phyloP scores from a whole-genome alignment of 2,113 vertebrate genomes.

The Myiozetetes cayanensis region DNA sequence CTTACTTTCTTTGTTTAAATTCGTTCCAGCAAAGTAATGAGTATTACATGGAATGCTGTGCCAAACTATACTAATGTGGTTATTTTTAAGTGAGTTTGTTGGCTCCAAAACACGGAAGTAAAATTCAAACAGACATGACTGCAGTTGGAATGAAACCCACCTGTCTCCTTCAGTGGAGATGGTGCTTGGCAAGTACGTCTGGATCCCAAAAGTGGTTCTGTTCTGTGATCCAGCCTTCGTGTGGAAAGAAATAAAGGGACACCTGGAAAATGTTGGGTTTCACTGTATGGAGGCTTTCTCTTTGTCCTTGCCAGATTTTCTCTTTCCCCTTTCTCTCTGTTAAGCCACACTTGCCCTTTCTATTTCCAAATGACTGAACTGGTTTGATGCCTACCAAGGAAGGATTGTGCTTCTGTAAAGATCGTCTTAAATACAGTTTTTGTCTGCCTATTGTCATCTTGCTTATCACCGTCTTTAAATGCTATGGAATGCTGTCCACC shows the following conservation, averaged over 20 bases:
- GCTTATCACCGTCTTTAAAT: neutral
- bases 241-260: neutral
- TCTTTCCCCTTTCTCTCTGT: neutral
- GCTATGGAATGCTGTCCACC: neutral
- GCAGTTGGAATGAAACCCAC: neutral
- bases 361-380: neutral
- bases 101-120: neutral
- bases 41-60: neutral
- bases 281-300: neutral
- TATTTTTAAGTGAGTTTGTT: neutral
- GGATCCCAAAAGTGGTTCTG: neutral
- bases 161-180: neutral
- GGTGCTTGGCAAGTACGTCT: neutral
- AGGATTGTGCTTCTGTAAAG: neutral
- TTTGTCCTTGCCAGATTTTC: neutral
- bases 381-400: neutral
- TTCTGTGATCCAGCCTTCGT: neutral
- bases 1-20: neutral
- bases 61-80: neutral
- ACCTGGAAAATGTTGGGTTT: neutral
- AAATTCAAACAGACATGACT: neutral
- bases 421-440: neutral
- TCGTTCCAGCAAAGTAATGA: neutral
- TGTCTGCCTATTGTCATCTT: neutral
- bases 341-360: neutral